Conservation (phyloP, 2,797 vertebrate genomes). For the Chlorospingus semifuscus region DNA sequence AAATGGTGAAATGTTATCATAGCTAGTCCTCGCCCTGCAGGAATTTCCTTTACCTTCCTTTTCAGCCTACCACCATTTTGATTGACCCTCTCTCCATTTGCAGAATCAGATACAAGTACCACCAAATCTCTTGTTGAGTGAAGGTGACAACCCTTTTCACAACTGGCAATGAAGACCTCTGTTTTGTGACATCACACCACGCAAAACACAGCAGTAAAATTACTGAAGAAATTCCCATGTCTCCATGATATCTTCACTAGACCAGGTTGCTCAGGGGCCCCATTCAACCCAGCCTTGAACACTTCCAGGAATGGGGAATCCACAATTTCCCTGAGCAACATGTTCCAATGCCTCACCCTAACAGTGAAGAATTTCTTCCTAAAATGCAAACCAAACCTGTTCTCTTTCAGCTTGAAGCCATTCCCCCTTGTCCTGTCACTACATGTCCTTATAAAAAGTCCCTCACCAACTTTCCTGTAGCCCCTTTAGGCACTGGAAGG, state of each 20-base stretch:
- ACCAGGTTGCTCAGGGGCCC: not conserved
- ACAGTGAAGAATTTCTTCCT: not conserved
- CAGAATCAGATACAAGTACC: not conserved
- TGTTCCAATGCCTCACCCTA: not conserved
- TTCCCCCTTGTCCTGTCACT: not conserved
- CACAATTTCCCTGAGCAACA: not conserved
- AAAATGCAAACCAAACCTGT: not conserved
- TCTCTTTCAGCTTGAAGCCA: not conserved
- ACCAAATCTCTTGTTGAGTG: not conserved
- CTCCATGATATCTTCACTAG: not conserved
- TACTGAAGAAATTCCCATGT: not conserved
- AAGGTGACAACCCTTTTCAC: not conserved
- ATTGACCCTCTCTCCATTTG: accelerated
- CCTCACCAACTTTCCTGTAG: no score
- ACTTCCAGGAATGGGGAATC: not conserved
- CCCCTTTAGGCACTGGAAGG: not conserved
- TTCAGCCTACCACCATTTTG: not conserved
- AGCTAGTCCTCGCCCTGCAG: not conserved
- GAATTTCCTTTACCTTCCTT: not conserved
- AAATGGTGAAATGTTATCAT: not conserved
- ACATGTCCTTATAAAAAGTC: accelerated
- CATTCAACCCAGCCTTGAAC: accelerated
- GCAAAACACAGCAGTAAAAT: not conserved
- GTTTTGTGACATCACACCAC: not conserved
- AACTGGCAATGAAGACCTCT: not conserved